Evolutionary conservation across 1,140 invertebrate species (phyloP).

Genomic region (Thaumetopoea pityocampa): DNA sequence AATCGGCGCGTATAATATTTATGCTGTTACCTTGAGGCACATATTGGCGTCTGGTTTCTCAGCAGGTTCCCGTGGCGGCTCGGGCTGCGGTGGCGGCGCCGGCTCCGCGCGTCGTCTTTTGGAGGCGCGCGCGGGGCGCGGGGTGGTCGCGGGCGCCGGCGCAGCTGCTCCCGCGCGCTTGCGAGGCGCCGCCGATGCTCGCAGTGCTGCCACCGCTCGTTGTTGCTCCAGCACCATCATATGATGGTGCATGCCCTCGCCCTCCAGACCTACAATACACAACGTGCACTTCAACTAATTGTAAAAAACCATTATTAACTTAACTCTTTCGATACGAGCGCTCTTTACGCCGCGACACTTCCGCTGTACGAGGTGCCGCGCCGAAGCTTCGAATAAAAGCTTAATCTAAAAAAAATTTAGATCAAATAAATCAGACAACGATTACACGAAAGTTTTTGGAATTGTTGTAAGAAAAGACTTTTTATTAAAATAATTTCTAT

Average conservation of each 20-base stretch:
- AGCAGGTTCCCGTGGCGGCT: conserved; percentile 78
- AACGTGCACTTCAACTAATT: too few relatives aligned
- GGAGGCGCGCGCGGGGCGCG: conserved; percentile 45
- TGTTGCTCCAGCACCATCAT: conserved; percentile 70
- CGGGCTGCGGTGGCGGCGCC: conserved; percentile 65
- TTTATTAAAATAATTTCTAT: too few relatives aligned
- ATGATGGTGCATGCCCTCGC: conserved; percentile 62
- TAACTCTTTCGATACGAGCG: too few relatives aligned
- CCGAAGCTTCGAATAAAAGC: too few relatives aligned
- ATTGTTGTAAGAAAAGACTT: too few relatives aligned
- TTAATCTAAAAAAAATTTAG: too few relatives aligned
- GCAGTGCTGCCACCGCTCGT: conserved; percentile 58
- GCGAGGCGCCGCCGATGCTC: conserved; percentile 77
- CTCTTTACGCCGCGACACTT: too few relatives aligned
- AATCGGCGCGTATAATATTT: too few relatives aligned
- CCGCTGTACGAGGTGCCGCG: too few relatives aligned
- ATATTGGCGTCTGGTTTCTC: conserved; percentile 90
- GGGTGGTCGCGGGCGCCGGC: conserved; percentile 33
- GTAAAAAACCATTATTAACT: too few relatives aligned
- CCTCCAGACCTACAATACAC: conserved; percentile 40
- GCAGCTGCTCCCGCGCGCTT: conserved; percentile 77
- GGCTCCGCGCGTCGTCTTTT: conserved; percentile 63
- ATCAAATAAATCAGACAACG: too few relatives aligned
- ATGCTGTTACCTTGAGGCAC: conserved; percentile 80
- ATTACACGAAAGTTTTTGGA: too few relatives aligned